These are phyloP conservation scores for Leptoclinus maculatus DNA, from an alignment of 2,797 vertebrate genomes.

Conservation along the genomic window DNA sequence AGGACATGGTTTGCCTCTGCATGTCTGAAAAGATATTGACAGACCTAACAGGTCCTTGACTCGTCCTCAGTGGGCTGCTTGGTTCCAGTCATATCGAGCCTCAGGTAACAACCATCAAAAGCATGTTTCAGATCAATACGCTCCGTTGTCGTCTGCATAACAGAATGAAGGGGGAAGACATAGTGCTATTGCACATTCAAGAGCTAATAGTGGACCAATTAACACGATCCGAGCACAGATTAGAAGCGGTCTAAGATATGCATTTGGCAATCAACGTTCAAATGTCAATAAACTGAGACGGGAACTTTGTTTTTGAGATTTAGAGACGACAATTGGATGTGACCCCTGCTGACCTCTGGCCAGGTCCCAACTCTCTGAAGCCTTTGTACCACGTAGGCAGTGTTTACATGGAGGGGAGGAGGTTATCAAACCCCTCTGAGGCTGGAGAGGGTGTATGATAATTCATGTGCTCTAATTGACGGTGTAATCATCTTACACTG, in stretches of 20 bases:
- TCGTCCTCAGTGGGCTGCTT: neutral
- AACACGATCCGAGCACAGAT: neutral
- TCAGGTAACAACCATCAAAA: slow-evolving; percentile 23
- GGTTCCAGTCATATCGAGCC: neutral
- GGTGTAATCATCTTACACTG: slow-evolving; percentile 63
- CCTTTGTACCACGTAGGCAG: slow-evolving; percentile 20
- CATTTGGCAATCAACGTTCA: neutral
- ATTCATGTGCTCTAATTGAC: slow-evolving; percentile 71
- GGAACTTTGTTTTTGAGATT: neutral
- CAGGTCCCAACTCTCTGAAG: slow-evolving; percentile 6
- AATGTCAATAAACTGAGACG: neutral
- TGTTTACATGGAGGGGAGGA: slow-evolving; percentile 54
- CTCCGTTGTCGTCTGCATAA: slow-evolving; percentile 11
- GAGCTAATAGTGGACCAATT: neutral
- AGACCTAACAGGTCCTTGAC: slow-evolving; percentile 6
- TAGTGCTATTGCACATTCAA: neutral
- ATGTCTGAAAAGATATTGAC: slow-evolving; percentile 26
- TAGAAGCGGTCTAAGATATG: neutral
- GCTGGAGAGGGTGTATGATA: slow-evolving; percentile 37
- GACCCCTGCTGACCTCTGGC: slow-evolving; percentile 46
- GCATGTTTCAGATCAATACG: slow-evolving; percentile 31
- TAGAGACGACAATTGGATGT: slow-evolving; percentile 17
- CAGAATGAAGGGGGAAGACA: neutral
- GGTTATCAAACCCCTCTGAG: slow-evolving; percentile 67
- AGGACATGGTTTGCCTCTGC: slow-evolving; percentile 1